phyloP scores from a whole-genome alignment of 2,797 vertebrate species.

The Pseudochaenichthys georgianus region DNA sequence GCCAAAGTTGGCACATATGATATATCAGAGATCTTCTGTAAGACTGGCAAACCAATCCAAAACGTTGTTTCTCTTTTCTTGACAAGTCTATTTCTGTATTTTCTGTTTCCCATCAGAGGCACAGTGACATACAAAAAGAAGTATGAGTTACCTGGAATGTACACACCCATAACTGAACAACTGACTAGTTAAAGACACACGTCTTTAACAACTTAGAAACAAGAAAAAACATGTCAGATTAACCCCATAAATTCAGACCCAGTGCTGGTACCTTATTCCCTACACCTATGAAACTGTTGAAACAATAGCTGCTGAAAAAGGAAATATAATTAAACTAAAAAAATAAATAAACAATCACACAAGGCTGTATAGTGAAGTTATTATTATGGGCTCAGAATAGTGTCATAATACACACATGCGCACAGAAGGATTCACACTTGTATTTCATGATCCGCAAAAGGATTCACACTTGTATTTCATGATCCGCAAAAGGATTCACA shows the following conservation, averaged over 20 bases:
- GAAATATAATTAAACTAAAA: background rate
- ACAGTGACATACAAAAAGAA: background rate
- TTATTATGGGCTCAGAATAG: background rate
- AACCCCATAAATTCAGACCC: background rate
- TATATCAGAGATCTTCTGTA: background rate
- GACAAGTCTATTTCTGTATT: background rate
- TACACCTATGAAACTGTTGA: background rate
- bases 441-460: no score
- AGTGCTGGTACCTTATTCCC: background rate
- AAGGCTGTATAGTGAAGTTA: background rate
- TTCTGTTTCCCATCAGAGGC: background rate
- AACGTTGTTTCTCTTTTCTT: background rate
- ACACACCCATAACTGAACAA: background rate
- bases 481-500: no score
- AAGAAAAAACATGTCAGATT: background rate
- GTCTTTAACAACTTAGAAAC: background rate
- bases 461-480: no score
- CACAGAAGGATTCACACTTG: no score
- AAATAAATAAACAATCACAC: background rate
- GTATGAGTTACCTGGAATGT: background rate
- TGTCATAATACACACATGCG: no score
- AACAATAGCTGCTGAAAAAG: background rate
- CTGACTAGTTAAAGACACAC: background rate
- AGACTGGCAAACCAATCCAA: background rate
- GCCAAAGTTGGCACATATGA: background rate